A percentile compares a stretch with the other conserved stretches of the same genome.
Evolutionary conservation across 2,888 invertebrate species (phyloP).

Genomic region (Reticulitermes lucifugus): DNA sequence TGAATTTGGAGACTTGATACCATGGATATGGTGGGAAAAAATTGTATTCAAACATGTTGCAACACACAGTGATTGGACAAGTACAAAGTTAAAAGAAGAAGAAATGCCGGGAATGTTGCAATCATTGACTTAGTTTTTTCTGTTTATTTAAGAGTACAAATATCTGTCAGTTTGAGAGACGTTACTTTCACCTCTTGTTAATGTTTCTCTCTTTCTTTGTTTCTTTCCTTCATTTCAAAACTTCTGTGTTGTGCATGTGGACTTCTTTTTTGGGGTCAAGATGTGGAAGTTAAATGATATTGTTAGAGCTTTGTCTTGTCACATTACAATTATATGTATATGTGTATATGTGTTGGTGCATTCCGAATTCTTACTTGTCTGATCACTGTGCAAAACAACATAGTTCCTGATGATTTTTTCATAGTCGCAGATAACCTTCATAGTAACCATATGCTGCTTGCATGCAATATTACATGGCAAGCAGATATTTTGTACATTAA

Average conservation of each 20-base stretch:
- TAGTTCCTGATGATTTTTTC: slow-evolving; percentile 15
- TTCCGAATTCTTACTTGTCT: slow-evolving; percentile 38
- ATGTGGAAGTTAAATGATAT: slow-evolving; percentile 4
- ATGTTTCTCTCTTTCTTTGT: neutral
- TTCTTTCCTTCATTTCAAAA: neutral
- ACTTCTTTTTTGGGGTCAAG: slow-evolving; percentile 5
- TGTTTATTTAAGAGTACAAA: slow-evolving; percentile 37
- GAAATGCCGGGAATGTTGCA: slow-evolving; percentile 35
- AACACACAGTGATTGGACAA: slow-evolving; percentile 19
- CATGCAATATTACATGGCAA: neutral
- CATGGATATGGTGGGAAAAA: slow-evolving; percentile 31
- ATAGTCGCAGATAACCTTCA: slow-evolving; percentile 12
- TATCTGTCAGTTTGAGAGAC: slow-evolving; percentile 19
- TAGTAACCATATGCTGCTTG: slow-evolving; percentile 6
- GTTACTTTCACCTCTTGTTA: neutral
- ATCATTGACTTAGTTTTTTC: slow-evolving; percentile 23
- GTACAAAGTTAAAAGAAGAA: slow-evolving; percentile 20
- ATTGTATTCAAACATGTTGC: slow-evolving; percentile 29
- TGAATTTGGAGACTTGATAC: neutral
- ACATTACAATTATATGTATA: slow-evolving; percentile 24
- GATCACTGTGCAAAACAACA: slow-evolving; percentile 39
- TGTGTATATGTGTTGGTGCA: slow-evolving; percentile 34
- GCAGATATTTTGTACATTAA: slow-evolving; percentile 13
- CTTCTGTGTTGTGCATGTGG: slow-evolving; percentile 26
- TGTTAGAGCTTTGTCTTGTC: slow-evolving; percentile 23